Evolutionary conservation across 1,140 invertebrate species (phyloP), one percentile per base, ranked within the genome.

Genomic region (Meteorus sp.): DNA sequence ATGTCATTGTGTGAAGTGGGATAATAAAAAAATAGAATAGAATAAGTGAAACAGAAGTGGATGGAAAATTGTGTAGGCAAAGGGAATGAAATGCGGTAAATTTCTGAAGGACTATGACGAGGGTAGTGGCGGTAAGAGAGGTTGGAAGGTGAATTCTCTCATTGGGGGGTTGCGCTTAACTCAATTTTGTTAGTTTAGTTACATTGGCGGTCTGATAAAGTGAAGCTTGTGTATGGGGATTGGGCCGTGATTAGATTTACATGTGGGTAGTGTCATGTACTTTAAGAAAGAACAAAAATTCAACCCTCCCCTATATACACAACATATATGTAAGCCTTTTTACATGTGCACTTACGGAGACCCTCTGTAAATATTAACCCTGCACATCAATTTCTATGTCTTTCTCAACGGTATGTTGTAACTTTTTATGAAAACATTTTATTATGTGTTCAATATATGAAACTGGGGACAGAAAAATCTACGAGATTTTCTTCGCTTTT

Each of bases 171-270:
- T 45, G 37, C 50, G 33, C 56, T 53, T 70, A 70, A 70, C 66
- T 66, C 63, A 50, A 70, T 70, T 68, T 58, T 53, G 64, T 70
- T 70, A 68, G 68, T 70, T 70, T 70, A 64, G 68, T 70, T 70
- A 68, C 66, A 67, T 62, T 43, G 47, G 55, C 57, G 50, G 59
- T 52, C 55, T 48, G 57, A 58, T 55, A 60, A 57, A 45, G 53
- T 33, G 60, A 60, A 22, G 59, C 52, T 55, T 65, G 61, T 57
- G 62, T 58, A 60, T 54, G 51, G 64, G 59, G 63, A 44, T 23
- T 29, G 19, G 60, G 31, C 47, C 11, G 47, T 70, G 68, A 70
- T 70, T 70, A 66, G 68, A 70, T 70, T 70, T 70, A 70, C 68
- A 70, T 70, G 61, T 70, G 68, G 61, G 60, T 63, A 59, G 60